These are phyloP conservation scores for Eulemur mongoz DNA, from an alignment of 2,797 vertebrate genomes.

Conservation along the genomic window DNA sequence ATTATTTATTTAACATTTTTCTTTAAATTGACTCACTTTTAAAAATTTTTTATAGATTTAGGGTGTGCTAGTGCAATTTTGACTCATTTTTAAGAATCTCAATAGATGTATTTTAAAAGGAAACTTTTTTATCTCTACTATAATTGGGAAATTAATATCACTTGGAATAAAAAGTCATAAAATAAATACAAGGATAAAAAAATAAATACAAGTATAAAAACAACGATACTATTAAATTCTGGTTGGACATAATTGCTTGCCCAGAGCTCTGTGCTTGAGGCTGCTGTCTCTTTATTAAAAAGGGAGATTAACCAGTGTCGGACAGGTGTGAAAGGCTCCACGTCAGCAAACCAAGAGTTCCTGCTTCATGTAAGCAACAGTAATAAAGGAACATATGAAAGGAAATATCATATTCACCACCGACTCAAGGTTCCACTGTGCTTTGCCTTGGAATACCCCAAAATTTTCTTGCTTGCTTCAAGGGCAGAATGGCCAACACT, in stretches of 20 bases:
- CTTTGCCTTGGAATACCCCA: neutral
- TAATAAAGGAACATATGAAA: neutral
- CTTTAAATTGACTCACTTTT: neutral
- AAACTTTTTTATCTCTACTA: neutral
- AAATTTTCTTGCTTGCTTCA: neutral
- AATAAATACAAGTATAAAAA: constrained; percentile 14
- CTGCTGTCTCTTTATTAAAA: constrained; percentile 34
- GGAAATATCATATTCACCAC: neutral
- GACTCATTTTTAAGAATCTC: neutral
- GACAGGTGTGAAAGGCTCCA: neutral
- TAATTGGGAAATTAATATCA: neutral
- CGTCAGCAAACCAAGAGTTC: neutral
- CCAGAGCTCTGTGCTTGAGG: constrained; percentile 37
- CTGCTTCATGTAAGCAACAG: fast-evolving
- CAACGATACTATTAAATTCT: neutral
- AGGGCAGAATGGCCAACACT: no score
- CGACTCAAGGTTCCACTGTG: neutral
- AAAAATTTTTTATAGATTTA: neutral
- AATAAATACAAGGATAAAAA: neutral
- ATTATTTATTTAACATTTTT: neutral
- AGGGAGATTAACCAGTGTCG: neutral
- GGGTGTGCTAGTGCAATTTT: neutral
- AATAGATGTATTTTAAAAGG: neutral
- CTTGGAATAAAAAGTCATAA: constrained; percentile 17
- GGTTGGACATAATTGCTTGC: constrained; percentile 17